Conservation (phyloP, 2,113 vertebrate species). For the Brachyistius frenatus region DNA sequence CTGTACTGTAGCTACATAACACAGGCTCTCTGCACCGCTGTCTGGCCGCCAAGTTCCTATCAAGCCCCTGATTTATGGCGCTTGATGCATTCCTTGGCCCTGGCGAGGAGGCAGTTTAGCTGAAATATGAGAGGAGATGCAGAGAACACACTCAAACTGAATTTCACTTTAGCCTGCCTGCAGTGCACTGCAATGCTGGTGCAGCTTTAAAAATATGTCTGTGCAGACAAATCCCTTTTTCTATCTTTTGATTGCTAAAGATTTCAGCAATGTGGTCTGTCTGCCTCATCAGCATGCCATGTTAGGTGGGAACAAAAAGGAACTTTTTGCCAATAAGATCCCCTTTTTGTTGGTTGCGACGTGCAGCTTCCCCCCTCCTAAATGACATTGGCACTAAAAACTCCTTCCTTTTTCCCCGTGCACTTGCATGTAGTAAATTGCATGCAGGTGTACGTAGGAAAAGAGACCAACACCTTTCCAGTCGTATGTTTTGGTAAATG, state of each 20-base stretch:
- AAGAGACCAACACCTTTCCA: conserved; percentile 58
- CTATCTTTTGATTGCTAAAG: conserved; percentile 41
- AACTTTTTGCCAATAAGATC: conserved; percentile 61
- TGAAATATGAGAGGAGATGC: conserved; percentile 94
- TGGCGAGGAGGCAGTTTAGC: conserved; percentile 90
- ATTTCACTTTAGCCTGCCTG: conserved; percentile 86
- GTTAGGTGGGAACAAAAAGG: conserved; percentile 53
- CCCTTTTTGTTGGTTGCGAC: conserved; percentile 65
- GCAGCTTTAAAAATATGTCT: conserved; percentile 30
- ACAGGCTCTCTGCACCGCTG: conserved; percentile 84
- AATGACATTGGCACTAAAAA: conserved; percentile 74
- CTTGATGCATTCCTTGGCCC: conserved; percentile 93
- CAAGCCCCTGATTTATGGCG: conserved; percentile 95
- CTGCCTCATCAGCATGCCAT: conserved; percentile 42
- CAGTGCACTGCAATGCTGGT: conserved; percentile 68
- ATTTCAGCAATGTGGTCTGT: conserved; percentile 68
- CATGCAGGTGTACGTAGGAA: conserved; percentile 75
- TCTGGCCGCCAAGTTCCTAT: conserved; percentile 94
- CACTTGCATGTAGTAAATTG: conserved; percentile 73
- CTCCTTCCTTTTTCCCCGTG: conserved; percentile 58
- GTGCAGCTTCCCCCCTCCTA: conserved; percentile 58
- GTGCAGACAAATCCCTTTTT: conserved; percentile 22
- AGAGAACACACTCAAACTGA: conserved; percentile 86
- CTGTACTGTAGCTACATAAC: conserved; percentile 83
- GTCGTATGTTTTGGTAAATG: conserved; percentile 52